Evolutionary conservation across 2,797 vertebrate species (phyloP).

Genomic region (Limosa lapponica): DNA sequence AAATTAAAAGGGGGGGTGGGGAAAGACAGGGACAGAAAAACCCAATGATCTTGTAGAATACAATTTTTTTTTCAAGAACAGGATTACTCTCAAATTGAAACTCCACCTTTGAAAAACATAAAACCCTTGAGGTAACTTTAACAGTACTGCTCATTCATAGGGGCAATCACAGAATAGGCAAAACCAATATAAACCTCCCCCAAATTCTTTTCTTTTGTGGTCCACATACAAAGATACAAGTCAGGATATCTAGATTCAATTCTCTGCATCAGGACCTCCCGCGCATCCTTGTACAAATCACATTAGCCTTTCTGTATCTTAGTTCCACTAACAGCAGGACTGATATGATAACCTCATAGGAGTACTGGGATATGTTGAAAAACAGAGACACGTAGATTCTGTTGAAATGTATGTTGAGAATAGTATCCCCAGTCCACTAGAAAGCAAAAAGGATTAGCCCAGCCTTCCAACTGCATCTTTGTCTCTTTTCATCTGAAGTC

Average conservation of each 20-base stretch:
- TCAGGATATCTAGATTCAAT: background rate
- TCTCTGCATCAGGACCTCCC: background rate
- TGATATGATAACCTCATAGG: background rate
- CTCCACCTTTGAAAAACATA: background rate
- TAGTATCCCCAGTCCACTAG: background rate
- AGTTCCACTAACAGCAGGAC: background rate
- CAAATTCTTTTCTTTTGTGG: background rate
- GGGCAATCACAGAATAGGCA: background rate
- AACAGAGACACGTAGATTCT: background rate
- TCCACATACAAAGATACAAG: background rate
- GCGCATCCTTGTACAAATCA: background rate
- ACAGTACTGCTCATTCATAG: background rate
- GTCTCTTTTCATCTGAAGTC: background rate
- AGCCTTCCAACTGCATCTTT: background rate
- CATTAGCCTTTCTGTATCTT: background rate
- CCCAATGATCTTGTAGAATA: background rate
- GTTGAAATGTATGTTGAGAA: background rate
- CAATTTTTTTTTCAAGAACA: background rate
- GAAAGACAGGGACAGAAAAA: background rate
- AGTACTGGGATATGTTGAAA: background rate
- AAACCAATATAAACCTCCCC: background rate
- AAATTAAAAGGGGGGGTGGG: background rate
- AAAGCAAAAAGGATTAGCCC: background rate
- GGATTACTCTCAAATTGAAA: background rate
- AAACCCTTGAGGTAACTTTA: background rate